phyloP scores from a whole-genome alignment of 1,140 invertebrate genomes.

The Brachionus angularis region DNA sequence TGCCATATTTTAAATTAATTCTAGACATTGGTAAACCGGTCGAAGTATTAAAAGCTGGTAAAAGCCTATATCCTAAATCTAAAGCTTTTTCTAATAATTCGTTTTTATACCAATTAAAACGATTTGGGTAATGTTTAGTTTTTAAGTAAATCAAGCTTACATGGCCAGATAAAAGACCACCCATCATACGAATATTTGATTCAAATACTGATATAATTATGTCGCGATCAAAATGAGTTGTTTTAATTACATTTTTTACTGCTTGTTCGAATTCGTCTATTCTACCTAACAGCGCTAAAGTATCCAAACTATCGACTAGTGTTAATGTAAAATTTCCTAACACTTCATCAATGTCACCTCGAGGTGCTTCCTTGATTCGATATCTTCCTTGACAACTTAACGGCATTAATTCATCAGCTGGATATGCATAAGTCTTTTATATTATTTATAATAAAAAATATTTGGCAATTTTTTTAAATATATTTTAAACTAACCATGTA shows the following conservation, averaged over 20 bases:
- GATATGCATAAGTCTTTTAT: slow-evolving; percentile 74
- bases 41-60: slow-evolving; percentile 94
- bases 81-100: slow-evolving; percentile 83
- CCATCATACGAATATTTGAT: slow-evolving; percentile 92
- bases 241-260: slow-evolving; percentile 72
- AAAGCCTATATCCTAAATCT: slow-evolving; percentile 80
- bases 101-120: slow-evolving; percentile 83
- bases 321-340: slow-evolving; percentile 95
- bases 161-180: slow-evolving; percentile 85
- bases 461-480: slow-evolving; percentile 24
- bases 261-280: slow-evolving; percentile 88
- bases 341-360: slow-evolving; percentile 91
- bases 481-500: slow-evolving; percentile 72
- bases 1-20: slow-evolving; percentile 60
- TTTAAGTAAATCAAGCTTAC: slow-evolving; percentile 78
- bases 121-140: slow-evolving; percentile 63
- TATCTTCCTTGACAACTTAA: slow-evolving; percentile 86
- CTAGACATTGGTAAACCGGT: slow-evolving; percentile 93
- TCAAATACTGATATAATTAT: slow-evolving; percentile 96
- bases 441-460: slow-evolving; percentile 32
- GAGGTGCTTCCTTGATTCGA: slow-evolving; percentile 69
- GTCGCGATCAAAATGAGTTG: slow-evolving; percentile 83
- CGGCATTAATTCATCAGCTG: slow-evolving; percentile 96
- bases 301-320: slow-evolving; percentile 87
- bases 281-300: slow-evolving; percentile 83